phyloP scores from a whole-genome alignment of 2,113 vertebrate genomes.

The Limnothrissa miodon region DNA sequence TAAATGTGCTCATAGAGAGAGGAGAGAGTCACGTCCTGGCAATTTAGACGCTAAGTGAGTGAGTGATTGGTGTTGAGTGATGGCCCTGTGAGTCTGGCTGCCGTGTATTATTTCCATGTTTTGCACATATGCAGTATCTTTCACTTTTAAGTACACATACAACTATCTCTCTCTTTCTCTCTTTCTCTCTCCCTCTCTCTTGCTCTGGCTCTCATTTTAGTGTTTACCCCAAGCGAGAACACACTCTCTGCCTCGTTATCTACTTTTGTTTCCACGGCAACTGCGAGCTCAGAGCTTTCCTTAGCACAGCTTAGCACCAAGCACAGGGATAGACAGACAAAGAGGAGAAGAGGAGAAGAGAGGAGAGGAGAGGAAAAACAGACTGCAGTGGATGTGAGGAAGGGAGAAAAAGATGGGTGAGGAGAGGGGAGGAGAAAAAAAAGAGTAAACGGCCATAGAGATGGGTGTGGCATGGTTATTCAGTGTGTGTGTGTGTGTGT shows the following conservation, averaged over 20 bases:
- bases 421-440: neutral
- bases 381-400: neutral
- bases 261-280: conserved; percentile 48
- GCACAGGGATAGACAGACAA: conserved; percentile 18
- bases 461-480: neutral
- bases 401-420: neutral
- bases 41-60: neutral
- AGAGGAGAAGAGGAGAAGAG: neutral
- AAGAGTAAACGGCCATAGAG: neutral
- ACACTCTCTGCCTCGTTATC: conserved; percentile 34
- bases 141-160: neutral
- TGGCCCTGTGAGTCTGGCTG: neutral
- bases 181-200: neutral
- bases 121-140: neutral
- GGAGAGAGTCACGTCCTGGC: neutral
- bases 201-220: neutral
- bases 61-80: neutral
- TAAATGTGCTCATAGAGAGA: neutral
- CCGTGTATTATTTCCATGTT: neutral
- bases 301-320: conserved; percentile 15
- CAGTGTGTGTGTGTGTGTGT: neutral
- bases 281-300: conserved; percentile 23
- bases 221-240: conserved; percentile 17
- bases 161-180: conserved; percentile 16
- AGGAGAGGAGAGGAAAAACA: neutral